A percentile compares a stretch with the other conserved stretches of the same genome.
These are phyloP conservation scores for Paramacrobiotus metropolitanus DNA, from an alignment of 1,140 invertebrate species.

Conservation along the genomic window DNA sequence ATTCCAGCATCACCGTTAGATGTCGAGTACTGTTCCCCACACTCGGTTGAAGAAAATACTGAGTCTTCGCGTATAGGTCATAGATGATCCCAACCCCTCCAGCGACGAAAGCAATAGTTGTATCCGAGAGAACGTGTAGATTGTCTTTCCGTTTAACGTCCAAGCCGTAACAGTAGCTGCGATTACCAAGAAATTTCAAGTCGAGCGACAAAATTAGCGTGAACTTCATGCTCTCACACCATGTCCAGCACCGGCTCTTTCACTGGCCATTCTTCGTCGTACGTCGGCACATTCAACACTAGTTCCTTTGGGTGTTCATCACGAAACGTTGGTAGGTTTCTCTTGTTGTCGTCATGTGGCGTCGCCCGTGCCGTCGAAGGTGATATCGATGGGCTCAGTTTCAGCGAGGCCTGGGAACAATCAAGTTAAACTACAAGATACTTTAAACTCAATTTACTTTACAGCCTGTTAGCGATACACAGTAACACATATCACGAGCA, in stretches of 20 bases:
- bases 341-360: too few relatives aligned
- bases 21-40: not conserved
- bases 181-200: not conserved
- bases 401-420: too few relatives aligned
- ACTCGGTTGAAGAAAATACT: not conserved
- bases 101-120: not conserved
- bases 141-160: not conserved
- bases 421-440: too few relatives aligned
- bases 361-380: too few relatives aligned
- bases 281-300: not conserved
- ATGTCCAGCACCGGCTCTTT: not conserved
- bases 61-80: not conserved
- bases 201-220: not conserved
- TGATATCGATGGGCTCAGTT: too few relatives aligned
- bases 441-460: too few relatives aligned
- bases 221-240: not conserved
- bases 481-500: too few relatives aligned
- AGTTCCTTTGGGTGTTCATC: not conserved
- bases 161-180: not conserved
- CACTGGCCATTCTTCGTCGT: conserved; percentile 1
- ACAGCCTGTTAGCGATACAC: too few relatives aligned
- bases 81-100: not conserved
- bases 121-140: not conserved
- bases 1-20: not conserved
- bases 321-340: not conserved